These are phyloP conservation scores for Tribolium madens DNA, from an alignment of 1,140 invertebrate genomes.

Conservation along the genomic window DNA sequence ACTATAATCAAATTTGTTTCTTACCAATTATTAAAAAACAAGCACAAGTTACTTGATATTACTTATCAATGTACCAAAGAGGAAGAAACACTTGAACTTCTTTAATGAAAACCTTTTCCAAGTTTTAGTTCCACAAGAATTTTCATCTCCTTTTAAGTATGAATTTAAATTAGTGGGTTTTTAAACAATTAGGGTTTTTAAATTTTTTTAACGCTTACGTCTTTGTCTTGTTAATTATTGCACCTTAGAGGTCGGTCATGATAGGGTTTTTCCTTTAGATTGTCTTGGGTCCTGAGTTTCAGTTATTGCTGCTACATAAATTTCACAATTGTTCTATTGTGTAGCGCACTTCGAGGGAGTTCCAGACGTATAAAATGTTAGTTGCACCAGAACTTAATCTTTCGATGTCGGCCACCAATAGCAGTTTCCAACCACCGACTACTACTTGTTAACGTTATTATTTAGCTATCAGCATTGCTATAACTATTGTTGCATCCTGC, in stretches of 20 bases:
- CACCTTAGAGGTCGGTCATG: background rate
- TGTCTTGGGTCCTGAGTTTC: conserved; percentile 3
- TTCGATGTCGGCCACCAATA: conserved; percentile 22
- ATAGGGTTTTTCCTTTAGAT: background rate
- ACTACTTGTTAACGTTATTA: conserved; percentile 3
- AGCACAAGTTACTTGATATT: background rate
- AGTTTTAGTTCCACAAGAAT: background rate
- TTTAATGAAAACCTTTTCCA: conserved; percentile 14
- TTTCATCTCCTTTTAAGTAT: background rate
- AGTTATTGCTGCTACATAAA: conserved; percentile 27
- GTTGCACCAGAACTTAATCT: conserved; percentile 18
- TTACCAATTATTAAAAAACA: background rate
- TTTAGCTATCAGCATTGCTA: background rate
- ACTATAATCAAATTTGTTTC: conserved; percentile 2
- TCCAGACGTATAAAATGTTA: conserved; percentile 10
- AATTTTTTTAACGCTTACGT: background rate
- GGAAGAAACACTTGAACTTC: conserved; percentile 6
- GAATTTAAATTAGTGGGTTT: conserved; percentile 7
- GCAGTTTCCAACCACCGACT: background rate
- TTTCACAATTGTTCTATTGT: conserved; percentile 28
- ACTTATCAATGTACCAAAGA: background rate
- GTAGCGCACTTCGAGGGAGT: background rate
- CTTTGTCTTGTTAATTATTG: background rate
- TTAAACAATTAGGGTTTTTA: background rate
- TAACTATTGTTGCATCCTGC: background rate